Base-by-base conservation (phyloP, 2,797 vertebrate genomes). In the Melanotaenia boesemani region DNA sequence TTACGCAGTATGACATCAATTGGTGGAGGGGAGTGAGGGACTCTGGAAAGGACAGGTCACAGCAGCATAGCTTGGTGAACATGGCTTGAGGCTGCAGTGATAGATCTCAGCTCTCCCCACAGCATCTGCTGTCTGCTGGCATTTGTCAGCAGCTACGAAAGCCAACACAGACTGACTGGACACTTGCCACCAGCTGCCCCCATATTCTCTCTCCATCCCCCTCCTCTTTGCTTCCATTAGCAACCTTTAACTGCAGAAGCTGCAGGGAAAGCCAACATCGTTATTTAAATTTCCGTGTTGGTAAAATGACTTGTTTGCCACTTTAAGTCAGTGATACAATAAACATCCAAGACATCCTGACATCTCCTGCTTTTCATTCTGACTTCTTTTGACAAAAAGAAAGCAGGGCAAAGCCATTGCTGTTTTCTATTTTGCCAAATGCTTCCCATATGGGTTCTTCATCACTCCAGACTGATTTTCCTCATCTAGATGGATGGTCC, bases 101-200 rank as follows among this genome's bases (percentile, higher is more conserved):
- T 91, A 90, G 85, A 94, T 91, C 86, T 85, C 80, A 73, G 74
- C 80, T 87, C 82, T 91, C 86, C 80, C 88, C 70, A 56, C 80
- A 93, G 90, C 92, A 93, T 94, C 93, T 94, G 92, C 84, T 92
- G 80, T 86, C 82, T 71, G 67, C 82, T 92, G 89, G 87, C 91
- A 92, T 91, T 91, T 91, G 91, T 91, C 87, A 82, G 77, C 74
- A 16, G 16, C 61, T 16, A 63, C 74, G 73, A 67, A 74, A 81
- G 80, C 84, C 84, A 85, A 80, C 83, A 74, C 79, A 77, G 80
- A 82, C 65, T 44, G 46, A 84, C 84, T 92, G 92, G 90, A 87
- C 71, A 67, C 81, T 77, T 41, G 62, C 85, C 88, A 86, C 85
- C 68, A 83, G 82, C 82, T 76, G 80, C 74, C 70, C 67, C 67